Base-by-base conservation (phyloP, 2,797 vertebrate species). In the Phylloscopus collybita region DNA sequence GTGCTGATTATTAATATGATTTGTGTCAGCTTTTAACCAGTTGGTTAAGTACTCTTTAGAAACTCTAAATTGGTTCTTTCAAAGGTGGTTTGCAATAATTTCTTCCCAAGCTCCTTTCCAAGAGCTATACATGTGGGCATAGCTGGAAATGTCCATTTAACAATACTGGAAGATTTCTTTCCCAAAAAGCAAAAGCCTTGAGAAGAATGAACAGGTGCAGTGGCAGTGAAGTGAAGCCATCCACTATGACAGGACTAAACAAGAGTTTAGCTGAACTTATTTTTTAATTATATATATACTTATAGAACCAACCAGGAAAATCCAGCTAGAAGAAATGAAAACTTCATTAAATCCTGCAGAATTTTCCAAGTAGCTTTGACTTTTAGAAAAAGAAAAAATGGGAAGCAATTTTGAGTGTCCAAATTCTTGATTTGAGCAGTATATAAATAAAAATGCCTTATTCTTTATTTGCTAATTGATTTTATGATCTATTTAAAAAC, bases 1-100 rank as follows among this genome's bases (percentile, higher is more conserved):
- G 40, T 62, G 76, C 51, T 81, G 81, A 80, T 87, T 91, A 83
- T 89, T 76, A 87, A 34, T 49, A 70, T 64, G 67, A 91, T 90
- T 95, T 70, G 40, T 88, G 87, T 75, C 54, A 34, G 44, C 45
- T 70, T 80, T 87, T 92, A 80, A 93, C 69, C 51, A 50, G 51
- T n/a, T 49, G 32, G n/a, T 78, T 83, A 93, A 86, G 66, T 51
- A 62, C 62, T 51, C 34, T 49, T 74, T 29, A 83, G 50, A 78
- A 94, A 83, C 30, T 49, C 25, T 51, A 93, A 90, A 86, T 54
- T 5, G 2, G 30, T 92, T 91, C 53, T 83, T 88, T 86, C 80
- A 65, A 75, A 80, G 54, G 64, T 5, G 2, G 81, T 65, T 93
- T 60, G 65, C 62, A 92, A 40, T 47, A 76, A 72, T 82, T 82